Evolutionary conservation across 2,797 vertebrate species (phyloP), one percentile per base, ranked within the genome.

Genomic region (Chelon labrosus): DNA sequence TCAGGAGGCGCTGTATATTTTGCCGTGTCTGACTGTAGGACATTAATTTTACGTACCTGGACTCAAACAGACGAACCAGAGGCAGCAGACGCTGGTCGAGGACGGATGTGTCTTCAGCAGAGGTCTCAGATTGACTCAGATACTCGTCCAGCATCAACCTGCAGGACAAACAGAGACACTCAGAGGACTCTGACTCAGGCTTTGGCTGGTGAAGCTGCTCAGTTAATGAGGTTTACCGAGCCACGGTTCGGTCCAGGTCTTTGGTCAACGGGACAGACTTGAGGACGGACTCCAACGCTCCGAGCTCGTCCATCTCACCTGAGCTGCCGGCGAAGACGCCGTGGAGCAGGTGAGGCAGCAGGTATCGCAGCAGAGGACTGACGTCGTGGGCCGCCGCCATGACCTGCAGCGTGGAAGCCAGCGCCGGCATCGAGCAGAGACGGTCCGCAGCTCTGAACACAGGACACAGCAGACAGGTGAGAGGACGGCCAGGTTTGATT

Each of bases 91-190:
- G 93, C 73, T 91, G 89, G 77, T 95, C 92, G 39, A 98, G 85
- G 31, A 83, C 62, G 17, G 88, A 64, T 63, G 93, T 51, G 75
- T 85, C 69, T 8, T 92, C 73, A 2, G 90, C 35, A 9, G 94
- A 77, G 3, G 85, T 83, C 37, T 87, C 85, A 1, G 81, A 64
- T 76, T 75, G 92, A 59, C 88, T 92, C 82, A 99, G 83, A 46
- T 96, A 99, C 56, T 95, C 88, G 44, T 96, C 95, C 84, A 99
- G 88, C 56, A 99, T 90, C 35, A 94, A 86, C 46, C 97, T 99
- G 73, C 13, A 66, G 22, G 9, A 58, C 16, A 3, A 49, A 63
- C 49, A 22, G 49, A 5, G 20, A 50, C n/a, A 19, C 46, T 47
- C 46, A 47, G 44, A 7, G 44, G 7, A 47, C 2, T 27, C 25